phyloP scores from a whole-genome alignment of 2,888 invertebrate genomes.

The Imbricaverruca yamaguchii region DNA sequence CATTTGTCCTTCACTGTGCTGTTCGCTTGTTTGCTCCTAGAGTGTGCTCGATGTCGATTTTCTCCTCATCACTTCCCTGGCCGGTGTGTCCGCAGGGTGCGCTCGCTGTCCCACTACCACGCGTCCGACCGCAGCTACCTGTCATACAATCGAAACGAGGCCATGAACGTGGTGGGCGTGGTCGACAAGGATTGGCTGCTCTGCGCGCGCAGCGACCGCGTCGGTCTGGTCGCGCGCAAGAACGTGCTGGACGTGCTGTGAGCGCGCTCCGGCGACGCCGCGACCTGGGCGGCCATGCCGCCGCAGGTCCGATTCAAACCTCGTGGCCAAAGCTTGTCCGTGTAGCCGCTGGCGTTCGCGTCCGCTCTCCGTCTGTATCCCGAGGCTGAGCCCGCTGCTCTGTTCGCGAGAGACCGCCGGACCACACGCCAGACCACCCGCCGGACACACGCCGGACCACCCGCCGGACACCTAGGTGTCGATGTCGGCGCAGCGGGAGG shows the following conservation, averaged over 20 bases:
- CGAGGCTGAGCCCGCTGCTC: too few relatives aligned
- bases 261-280: not conserved
- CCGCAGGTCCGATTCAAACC: slow-evolving; percentile 1
- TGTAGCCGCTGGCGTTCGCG: not conserved
- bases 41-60: too few relatives aligned
- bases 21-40: too few relatives aligned
- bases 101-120: slow-evolving; percentile 62
- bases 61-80: too few relatives aligned
- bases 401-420: too few relatives aligned
- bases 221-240: slow-evolving; percentile 58
- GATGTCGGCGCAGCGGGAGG: too few relatives aligned
- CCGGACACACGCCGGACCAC: too few relatives aligned
- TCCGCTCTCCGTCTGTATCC: not conserved
- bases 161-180: slow-evolving; percentile 61
- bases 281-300: not conserved
- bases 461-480: too few relatives aligned
- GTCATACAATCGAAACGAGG: slow-evolving; percentile 67
- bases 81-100: slow-evolving; percentile 53
- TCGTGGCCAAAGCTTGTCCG: slow-evolving; percentile 13
- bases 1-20: not conserved
- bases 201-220: slow-evolving; percentile 65
- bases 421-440: too few relatives aligned
- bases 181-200: slow-evolving; percentile 61
- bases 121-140: slow-evolving; percentile 71
- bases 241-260: slow-evolving; percentile 11